phyloP scores from a whole-genome alignment of 2,113 vertebrate genomes.

The Hiodon tergisus region DNA sequence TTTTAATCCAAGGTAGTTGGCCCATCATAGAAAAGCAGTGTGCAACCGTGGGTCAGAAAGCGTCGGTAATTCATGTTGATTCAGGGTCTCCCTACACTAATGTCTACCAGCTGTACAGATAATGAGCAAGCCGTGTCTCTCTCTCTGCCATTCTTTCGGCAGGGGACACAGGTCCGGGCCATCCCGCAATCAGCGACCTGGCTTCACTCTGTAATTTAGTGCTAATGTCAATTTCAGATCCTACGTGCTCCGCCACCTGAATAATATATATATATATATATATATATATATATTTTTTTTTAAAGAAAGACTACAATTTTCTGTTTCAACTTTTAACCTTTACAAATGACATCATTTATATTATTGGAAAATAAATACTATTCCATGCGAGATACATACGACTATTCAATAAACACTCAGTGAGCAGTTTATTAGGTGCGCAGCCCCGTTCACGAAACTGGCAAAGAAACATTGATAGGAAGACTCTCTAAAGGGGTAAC shows the following conservation, averaged over 20 bases:
- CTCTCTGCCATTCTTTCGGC: constrained; percentile 1
- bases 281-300: neutral
- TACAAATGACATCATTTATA: too few species aligned
- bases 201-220: constrained; percentile 24
- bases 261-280: neutral
- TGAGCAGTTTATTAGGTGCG: too few species aligned
- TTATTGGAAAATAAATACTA: too few species aligned
- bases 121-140: constrained; percentile 22
- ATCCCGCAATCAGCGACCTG: constrained; percentile 27
- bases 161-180: constrained; percentile 1
- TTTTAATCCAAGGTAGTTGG: constrained; percentile 11
- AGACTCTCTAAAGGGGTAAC: constrained; percentile 29
- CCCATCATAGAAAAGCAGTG: constrained; percentile 1
- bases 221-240: constrained; percentile 31
- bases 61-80: constrained; percentile 21
- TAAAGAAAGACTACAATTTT: neutral
- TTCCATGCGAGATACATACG: too few species aligned
- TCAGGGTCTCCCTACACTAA: constrained; percentile 11
- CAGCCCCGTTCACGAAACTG: neutral
- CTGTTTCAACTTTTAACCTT: too few species aligned
- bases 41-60: constrained; percentile 8
- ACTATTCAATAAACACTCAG: too few species aligned
- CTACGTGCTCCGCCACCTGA: neutral
- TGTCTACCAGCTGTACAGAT: constrained; percentile 23
- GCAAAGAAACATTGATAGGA: neutral